These are phyloP conservation scores for Pterocles orientalis DNA, from an alignment of 2,113 vertebrate genomes.

Conservation along the genomic window DNA sequence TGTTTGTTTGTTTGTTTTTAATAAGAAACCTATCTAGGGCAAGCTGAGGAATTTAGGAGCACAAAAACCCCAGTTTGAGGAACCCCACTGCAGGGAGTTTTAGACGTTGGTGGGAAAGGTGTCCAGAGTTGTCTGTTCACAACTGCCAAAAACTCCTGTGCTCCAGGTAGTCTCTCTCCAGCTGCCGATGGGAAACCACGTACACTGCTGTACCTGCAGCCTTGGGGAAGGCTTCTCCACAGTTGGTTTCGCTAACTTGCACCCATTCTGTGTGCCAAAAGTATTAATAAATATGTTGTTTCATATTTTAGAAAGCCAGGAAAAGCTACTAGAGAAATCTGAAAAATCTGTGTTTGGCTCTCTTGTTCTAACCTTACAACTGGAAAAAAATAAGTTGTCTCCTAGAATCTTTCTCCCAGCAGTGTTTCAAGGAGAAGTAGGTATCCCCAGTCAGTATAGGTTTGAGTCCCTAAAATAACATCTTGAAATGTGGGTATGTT, in stretches of 20 bases:
- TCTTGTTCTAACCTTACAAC: not conserved
- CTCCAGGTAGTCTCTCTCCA: not conserved
- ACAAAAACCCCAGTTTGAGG: not conserved
- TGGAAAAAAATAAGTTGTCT: not conserved
- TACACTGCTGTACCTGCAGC: not conserved
- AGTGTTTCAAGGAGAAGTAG: not conserved
- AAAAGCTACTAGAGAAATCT: not conserved
- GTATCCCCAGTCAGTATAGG: not conserved
- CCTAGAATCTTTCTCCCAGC: not conserved
- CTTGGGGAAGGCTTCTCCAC: not conserved
- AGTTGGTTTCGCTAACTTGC: not conserved
- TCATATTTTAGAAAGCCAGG: accelerated
- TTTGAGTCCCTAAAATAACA: not conserved
- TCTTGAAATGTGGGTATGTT: not conserved
- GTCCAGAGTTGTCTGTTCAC: not conserved
- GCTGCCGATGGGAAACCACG: not conserved
- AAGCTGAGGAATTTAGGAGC: not conserved
- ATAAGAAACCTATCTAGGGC: not conserved
- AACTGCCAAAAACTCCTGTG: not conserved
- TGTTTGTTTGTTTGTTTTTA: not conserved
- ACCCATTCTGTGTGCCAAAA: not conserved
- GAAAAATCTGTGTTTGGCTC: not conserved
- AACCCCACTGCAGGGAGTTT: not conserved
- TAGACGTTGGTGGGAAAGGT: not conserved
- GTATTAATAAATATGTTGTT: accelerated